Percentiles rank a stretch among this genome's conserved stretches.
Evolutionary conservation across 2,113 vertebrate genomes (phyloP).

Genomic region (Vombatus ursinus): DNA sequence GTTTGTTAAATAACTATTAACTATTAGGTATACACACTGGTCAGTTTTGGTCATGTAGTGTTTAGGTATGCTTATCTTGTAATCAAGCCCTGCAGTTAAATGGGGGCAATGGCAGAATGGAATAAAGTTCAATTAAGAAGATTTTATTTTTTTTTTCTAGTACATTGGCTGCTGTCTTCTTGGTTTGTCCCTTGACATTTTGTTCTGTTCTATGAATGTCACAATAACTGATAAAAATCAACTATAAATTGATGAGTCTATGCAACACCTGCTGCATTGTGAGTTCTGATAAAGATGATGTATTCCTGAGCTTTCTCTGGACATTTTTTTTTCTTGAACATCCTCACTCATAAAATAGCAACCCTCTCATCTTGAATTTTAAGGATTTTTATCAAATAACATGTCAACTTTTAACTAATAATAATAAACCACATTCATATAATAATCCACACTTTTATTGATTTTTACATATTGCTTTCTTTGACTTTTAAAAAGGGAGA

Average conservation of each 20-base stretch:
- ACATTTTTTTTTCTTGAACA: slow-evolving; percentile 18
- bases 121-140: slow-evolving; percentile 10
- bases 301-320: slow-evolving; percentile 6
- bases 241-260: slow-evolving; percentile 6
- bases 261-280: slow-evolving; percentile 2
- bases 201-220: slow-evolving; percentile 13
- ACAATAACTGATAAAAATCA: slow-evolving; percentile 45
- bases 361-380: not conserved
- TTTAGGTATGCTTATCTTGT: not conserved
- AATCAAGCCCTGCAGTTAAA: slow-evolving; percentile 31
- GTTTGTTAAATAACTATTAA: not conserved
- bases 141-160: slow-evolving; percentile 13
- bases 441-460: too few relatives aligned
- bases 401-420: too few relatives aligned
- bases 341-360: not conserved
- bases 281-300: not conserved
- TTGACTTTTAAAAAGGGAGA: too few relatives aligned
- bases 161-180: slow-evolving; percentile 1
- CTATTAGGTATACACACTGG: not conserved
- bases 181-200: not conserved
- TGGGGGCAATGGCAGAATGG: not conserved
- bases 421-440: too few relatives aligned
- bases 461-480: too few relatives aligned
- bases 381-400: too few relatives aligned
- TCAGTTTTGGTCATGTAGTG: not conserved